Evolutionary conservation across 2,113 vertebrate species (phyloP).

Genomic region (Paraplagusia blochii): DNA sequence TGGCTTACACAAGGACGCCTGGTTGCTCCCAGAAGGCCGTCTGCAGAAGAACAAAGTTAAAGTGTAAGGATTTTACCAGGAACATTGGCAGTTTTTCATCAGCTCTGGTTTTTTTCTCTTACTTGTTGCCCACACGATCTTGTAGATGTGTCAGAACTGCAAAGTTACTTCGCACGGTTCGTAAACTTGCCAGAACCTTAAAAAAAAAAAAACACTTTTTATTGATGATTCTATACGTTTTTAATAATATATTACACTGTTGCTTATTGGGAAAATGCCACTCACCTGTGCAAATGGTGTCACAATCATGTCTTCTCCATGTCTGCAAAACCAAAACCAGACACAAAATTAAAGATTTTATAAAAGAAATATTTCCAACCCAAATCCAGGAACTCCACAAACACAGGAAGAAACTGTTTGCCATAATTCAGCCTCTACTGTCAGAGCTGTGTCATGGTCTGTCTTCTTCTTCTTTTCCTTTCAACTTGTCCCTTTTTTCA

Average conservation of each 20-base stretch:
- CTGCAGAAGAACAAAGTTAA: constrained; percentile 54
- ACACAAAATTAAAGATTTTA: neutral
- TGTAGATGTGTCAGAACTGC: constrained; percentile 80
- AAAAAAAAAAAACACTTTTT: neutral
- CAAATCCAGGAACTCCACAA: too few relatives aligned
- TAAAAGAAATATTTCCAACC: too few relatives aligned
- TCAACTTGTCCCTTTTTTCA: too few relatives aligned
- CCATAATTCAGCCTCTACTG: too few relatives aligned
- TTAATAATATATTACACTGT: too few relatives aligned
- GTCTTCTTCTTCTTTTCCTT: too few relatives aligned
- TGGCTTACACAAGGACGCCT: constrained; percentile 72
- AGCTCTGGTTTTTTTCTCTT: constrained; percentile 17
- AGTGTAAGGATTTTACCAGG: constrained; percentile 9
- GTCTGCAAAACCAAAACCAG: constrained; percentile 70
- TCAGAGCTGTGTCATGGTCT: too few relatives aligned
- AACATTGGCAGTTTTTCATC: constrained; percentile 1
- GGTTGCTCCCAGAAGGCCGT: constrained; percentile 68
- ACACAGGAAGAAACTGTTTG: too few relatives aligned
- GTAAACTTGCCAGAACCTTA: constrained; percentile 90
- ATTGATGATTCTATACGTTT: too few relatives aligned
- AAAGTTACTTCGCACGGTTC: constrained; percentile 85
- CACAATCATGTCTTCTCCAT: constrained; percentile 96
- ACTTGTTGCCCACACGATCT: constrained; percentile 67
- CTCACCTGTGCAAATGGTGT: constrained; percentile 93
- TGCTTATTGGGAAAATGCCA: constrained; percentile 11